Conservation (phyloP, 2,113 vertebrate genomes). For the Turnix velox region DNA sequence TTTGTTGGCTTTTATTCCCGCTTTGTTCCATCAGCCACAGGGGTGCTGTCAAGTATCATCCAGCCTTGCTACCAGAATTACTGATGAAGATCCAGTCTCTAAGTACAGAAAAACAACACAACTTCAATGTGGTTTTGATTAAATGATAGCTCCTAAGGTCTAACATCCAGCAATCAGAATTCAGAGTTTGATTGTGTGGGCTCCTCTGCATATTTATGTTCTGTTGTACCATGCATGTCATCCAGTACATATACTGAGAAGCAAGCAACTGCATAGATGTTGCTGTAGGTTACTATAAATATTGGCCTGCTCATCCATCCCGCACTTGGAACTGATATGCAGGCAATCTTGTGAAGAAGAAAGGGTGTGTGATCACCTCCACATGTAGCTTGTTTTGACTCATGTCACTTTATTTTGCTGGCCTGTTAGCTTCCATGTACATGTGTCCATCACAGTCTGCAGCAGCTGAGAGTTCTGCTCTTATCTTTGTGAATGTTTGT, state of each 20-base stretch:
- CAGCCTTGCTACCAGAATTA: not conserved
- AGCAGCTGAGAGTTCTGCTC: not conserved
- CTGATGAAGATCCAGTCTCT: not conserved
- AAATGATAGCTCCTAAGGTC: not conserved
- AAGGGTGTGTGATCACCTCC: not conserved
- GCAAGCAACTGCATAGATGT: not conserved
- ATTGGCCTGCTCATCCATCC: not conserved
- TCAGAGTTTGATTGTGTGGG: not conserved
- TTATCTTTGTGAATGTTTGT: not conserved
- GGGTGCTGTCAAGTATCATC: not conserved
- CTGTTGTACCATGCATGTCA: not conserved
- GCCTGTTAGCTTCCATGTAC: not conserved
- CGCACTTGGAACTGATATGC: not conserved
- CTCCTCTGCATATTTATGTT: not conserved
- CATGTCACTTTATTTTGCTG: not conserved
- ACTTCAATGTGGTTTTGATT: not conserved
- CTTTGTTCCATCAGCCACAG: not conserved
- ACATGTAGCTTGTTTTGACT: not conserved
- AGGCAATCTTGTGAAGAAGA: not conserved
- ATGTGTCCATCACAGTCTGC: not conserved
- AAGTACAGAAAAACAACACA: not conserved
- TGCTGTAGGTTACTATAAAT: not conserved
- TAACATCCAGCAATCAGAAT: not conserved
- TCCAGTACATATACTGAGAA: not conserved
- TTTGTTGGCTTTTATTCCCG: not conserved